Conservation (phyloP, 1,140 invertebrate species). For the Macrobrachium rosenbergii region DNA sequence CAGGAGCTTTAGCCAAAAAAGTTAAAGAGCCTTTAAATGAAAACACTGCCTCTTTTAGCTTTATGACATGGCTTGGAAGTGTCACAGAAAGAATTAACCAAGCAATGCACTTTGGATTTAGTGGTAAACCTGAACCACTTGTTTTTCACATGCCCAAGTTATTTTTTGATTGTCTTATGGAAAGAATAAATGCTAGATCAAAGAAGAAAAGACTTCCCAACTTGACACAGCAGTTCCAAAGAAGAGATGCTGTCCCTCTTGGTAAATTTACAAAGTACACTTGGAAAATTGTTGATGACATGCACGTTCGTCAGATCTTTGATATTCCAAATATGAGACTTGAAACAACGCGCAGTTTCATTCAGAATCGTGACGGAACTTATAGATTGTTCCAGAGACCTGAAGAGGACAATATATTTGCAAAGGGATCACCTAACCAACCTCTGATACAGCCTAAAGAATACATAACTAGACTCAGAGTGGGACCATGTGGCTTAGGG, state of each 20-base stretch:
- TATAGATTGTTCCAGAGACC: constrained; percentile 76
- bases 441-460: constrained; percentile 78
- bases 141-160: constrained; percentile 80
- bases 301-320: constrained; percentile 84
- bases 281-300: constrained; percentile 82
- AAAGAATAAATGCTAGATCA: constrained; percentile 77
- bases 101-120: constrained; percentile 83
- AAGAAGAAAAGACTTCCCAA: constrained; percentile 81
- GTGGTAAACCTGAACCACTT: constrained; percentile 80
- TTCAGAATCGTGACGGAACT: constrained; percentile 78
- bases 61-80: constrained; percentile 80
- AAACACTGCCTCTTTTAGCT: constrained; percentile 72
- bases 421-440: constrained; percentile 70
- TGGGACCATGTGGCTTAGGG: constrained; percentile 77
- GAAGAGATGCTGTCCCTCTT: constrained; percentile 78
- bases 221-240: constrained; percentile 73
- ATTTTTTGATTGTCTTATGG: constrained; percentile 81
- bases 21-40: constrained; percentile 70
- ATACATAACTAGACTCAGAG: constrained; percentile 80
- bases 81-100: constrained; percentile 85
- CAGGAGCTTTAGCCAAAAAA: constrained; percentile 42
- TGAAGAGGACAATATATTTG: constrained; percentile 74
- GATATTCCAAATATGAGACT: constrained; percentile 78
- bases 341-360: constrained; percentile 78
- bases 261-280: constrained; percentile 82